Conservation (phyloP, 2,888 invertebrate genomes). For the Octodonta nipae region DNA sequence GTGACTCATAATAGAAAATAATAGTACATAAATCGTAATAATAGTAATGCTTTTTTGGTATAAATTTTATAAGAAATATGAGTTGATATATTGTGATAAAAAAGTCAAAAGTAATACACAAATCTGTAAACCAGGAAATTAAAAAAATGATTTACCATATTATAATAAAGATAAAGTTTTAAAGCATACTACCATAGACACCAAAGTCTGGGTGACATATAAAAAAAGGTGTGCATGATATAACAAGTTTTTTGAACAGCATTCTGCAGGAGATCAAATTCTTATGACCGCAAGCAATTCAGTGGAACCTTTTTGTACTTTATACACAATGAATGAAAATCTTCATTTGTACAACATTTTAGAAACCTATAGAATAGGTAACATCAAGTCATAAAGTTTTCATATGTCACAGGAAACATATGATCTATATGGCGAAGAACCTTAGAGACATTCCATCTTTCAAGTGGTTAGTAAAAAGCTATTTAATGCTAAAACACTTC, state of each 20-base stretch:
- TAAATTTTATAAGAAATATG: no score
- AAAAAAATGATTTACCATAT: slow-evolving; percentile 44
- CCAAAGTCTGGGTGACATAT: slow-evolving; percentile 62
- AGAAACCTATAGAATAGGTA: slow-evolving; percentile 77
- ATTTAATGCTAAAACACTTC: slow-evolving; percentile 89
- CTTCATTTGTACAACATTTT: slow-evolving; percentile 58
- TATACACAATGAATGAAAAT: slow-evolving; percentile 75
- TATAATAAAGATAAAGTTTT: slow-evolving; percentile 59
- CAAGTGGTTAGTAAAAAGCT: slow-evolving; percentile 69
- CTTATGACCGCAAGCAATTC: slow-evolving; percentile 82
- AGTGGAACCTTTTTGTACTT: slow-evolving; percentile 85
- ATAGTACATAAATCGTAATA: no score
- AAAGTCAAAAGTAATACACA: no score
- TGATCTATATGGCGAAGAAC: slow-evolving; percentile 78
- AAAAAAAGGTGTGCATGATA: slow-evolving; percentile 85
- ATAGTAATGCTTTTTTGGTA: no score
- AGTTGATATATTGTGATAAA: no score
- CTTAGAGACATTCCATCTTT: slow-evolving; percentile 62
- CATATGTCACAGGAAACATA: slow-evolving; percentile 45
- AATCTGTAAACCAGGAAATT: slow-evolving; percentile 19
- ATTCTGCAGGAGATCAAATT: slow-evolving; percentile 86
- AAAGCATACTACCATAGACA: slow-evolving; percentile 50
- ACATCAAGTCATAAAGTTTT: no score
- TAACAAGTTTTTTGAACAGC: slow-evolving; percentile 78
- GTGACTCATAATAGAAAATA: no score